Evolutionary conservation across 1,140 invertebrate species (phyloP), one percentile per base, ranked within the genome.

Genomic region (Melanaphis sacchari): DNA sequence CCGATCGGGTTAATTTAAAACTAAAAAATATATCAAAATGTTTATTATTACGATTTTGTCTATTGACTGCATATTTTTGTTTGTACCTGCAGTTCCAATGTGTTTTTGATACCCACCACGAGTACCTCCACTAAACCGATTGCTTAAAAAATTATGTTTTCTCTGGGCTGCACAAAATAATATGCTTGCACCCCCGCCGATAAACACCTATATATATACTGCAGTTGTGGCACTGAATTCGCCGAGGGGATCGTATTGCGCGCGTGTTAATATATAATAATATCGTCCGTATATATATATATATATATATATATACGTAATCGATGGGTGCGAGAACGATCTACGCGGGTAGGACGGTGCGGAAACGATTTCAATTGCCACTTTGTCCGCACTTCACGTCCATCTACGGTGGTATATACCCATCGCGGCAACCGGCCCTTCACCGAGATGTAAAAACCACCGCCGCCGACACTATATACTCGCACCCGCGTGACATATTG

Each of bases 401-500:
- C 88, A 3, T 21, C 36, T 24, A 5, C 84, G 82, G 38, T 4
- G 31, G 41, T 52, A 24, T 4, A 9, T n/a, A n/a, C 82, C 40
- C 82, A 26, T 40, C 82, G 26, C 24, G 41, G 40, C 31, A 2
- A 31, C 87, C 46, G 21, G 18, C 87, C n/a, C 85, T 88, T 49
- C 85, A 21, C 31, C 31, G 40, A 40, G 36, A 87, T n/a, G 46
- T 36, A 36, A 38, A 89, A 89, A 89, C 85, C 49, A 52, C 18
- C 46, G n/a, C 59, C n/a, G 46, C 52, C 59, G 59, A n/a, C n/a
- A 21, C 43, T 31, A 36, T n/a, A 31, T 49, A 31, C n/a, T 85
- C 90, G 90, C 90, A 92, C 59, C 66, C 90, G 59, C 90, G 41
- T 92, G 66, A 81, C 90, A 92, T 82, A 92, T 92, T 92, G 90